A percentile compares a stretch with the other conserved stretches of the same genome.
phyloP scores from a whole-genome alignment of 64 coral and sea anemone genomes.

The Trachythela sp. region DNA sequence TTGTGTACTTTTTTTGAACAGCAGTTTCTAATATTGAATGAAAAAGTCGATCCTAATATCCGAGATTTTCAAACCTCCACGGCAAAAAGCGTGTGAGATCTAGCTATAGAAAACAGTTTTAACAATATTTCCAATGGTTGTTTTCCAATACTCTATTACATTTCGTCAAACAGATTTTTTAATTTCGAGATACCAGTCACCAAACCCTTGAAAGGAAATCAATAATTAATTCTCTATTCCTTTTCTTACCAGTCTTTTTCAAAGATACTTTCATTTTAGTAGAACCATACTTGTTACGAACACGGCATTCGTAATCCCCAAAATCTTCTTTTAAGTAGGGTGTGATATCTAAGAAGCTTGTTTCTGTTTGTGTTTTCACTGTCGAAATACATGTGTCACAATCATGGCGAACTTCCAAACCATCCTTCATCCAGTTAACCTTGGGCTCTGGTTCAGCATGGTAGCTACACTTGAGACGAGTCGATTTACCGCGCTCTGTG shows the following conservation, averaged over 20 bases:
- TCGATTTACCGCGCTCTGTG: not conserved
- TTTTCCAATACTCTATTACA: no score
- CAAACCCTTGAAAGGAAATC: no score
- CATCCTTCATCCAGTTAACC: not conserved
- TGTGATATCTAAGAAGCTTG: not conserved
- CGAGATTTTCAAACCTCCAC: no score
- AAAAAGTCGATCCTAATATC: no score
- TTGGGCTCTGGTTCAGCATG: not conserved
- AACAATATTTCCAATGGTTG: no score
- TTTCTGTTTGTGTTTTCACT: not conserved
- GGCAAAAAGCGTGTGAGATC: no score
- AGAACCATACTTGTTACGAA: not conserved
- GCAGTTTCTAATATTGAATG: no score
- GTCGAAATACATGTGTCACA: not conserved
- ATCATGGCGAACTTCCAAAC: not conserved
- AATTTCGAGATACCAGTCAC: no score
- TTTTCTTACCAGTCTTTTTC: not conserved
- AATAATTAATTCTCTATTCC: not conserved
- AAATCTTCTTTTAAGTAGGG: not conserved
- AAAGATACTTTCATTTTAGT: not conserved
- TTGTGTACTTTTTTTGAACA: no score
- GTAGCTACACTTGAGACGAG: not conserved
- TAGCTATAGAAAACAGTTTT: no score
- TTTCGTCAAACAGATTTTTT: no score
- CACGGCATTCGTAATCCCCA: slow-evolving; percentile 1